Percentiles rank a stretch among this genome's conserved stretches.
Evolutionary conservation across 2,888 invertebrate species (phyloP).

Genomic region (Biston betularia): DNA sequence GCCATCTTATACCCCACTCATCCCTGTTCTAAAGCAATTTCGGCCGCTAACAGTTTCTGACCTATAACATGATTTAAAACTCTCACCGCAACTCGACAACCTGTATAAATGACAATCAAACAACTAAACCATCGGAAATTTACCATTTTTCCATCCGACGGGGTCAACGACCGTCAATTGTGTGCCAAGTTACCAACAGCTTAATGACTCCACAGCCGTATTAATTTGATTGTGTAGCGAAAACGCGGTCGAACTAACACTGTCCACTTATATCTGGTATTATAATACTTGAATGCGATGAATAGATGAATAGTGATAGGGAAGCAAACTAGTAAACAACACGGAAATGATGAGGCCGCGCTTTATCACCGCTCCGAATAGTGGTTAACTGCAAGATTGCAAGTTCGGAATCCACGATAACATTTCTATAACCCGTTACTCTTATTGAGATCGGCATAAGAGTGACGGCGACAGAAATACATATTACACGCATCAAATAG

Average conservation of each 20-base stretch:
- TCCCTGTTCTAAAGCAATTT: background rate
- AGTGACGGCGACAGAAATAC: background rate
- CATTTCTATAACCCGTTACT: background rate
- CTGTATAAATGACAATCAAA: slow-evolving; percentile 15
- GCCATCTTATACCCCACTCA: too few species aligned
- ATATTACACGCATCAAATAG: background rate
- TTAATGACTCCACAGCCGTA: slow-evolving; percentile 60
- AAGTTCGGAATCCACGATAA: background rate
- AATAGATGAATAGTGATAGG: slow-evolving; percentile 16
- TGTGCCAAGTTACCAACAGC: slow-evolving; percentile 49
- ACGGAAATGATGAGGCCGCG: slow-evolving; percentile 1
- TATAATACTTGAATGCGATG: slow-evolving; percentile 21
- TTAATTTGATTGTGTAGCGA: slow-evolving; percentile 48
- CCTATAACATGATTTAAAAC: background rate
- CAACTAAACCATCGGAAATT: slow-evolving; percentile 40
- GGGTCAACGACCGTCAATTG: slow-evolving; percentile 64
- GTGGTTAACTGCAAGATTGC: background rate
- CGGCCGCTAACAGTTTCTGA: background rate
- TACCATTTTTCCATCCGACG: slow-evolving; percentile 54
- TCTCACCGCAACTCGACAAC: background rate
- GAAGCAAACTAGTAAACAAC: slow-evolving; percentile 13
- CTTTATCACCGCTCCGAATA: slow-evolving; percentile 1
- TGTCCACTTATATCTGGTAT: slow-evolving; percentile 17
- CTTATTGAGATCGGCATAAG: background rate
- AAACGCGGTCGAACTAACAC: slow-evolving; percentile 22